Percentiles rank a stretch among this genome's conserved stretches.
phyloP scores from a whole-genome alignment of 30 jellyfish, hydroid and myxozoan genomes.

The Aurelia coerulea region DNA sequence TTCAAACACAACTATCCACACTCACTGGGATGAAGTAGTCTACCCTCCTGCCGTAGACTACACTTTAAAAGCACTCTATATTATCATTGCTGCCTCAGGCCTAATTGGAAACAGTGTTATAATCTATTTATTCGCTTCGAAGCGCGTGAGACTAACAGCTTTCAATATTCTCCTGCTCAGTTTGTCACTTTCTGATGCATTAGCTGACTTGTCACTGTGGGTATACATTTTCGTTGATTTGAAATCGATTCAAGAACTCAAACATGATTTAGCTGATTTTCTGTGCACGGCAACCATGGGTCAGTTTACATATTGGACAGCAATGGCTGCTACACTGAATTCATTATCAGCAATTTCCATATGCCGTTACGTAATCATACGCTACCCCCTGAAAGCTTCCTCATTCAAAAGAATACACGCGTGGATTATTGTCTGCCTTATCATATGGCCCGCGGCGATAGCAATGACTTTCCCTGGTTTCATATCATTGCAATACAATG shows the following conservation, averaged over 20 bases:
- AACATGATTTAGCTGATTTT: constrained; percentile 35
- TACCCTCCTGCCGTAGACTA: constrained; percentile 32
- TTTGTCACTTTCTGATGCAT: constrained; percentile 78
- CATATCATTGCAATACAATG: constrained; percentile 54
- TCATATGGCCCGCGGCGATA: constrained; percentile 55
- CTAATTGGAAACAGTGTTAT: constrained; percentile 59
- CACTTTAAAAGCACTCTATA: constrained; percentile 38
- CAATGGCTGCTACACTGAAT: constrained; percentile 72
- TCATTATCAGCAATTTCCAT: constrained; percentile 79
- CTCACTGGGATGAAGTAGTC: neutral
- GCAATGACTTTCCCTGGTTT: constrained; percentile 27
- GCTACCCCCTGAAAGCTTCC: constrained; percentile 81
- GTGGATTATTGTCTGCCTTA: constrained; percentile 8
- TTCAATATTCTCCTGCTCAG: constrained; percentile 77
- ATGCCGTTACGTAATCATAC: constrained; percentile 84
- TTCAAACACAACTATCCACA: neutral
- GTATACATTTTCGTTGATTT: constrained; percentile 80
- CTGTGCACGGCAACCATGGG: constrained; percentile 85
- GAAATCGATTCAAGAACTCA: constrained; percentile 56
- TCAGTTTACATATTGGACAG: constrained; percentile 71
- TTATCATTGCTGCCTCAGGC: constrained; percentile 45
- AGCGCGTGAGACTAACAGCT: constrained; percentile 43
- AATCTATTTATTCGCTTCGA: constrained; percentile 38
- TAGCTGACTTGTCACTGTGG: constrained; percentile 70
- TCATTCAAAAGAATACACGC: constrained; percentile 59